Evolutionary conservation across 2,888 invertebrate species (phyloP).

Genomic region (Brachyptera risi): DNA sequence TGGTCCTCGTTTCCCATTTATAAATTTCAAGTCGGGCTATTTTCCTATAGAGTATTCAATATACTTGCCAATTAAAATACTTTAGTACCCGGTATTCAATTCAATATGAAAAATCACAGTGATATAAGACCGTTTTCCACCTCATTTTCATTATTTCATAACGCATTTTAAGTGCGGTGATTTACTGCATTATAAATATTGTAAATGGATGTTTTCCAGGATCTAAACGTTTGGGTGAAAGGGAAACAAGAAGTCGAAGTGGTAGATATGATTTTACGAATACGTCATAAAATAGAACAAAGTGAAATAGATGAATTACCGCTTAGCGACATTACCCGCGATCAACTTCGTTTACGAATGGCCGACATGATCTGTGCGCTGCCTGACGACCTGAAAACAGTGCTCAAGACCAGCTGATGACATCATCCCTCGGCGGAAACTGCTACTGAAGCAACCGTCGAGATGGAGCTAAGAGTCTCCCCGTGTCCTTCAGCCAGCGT

Average conservation of each 20-base stretch:
- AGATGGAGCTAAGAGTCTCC: not conserved
- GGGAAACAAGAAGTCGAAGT: constrained; percentile 95
- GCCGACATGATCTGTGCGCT: constrained; percentile 77
- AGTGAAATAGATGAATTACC: constrained; percentile 54
- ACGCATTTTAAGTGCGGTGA: too few species aligned
- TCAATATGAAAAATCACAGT: too few species aligned
- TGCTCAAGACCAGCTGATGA: constrained; percentile 49
- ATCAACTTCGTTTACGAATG: constrained; percentile 54
- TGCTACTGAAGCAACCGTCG: not conserved
- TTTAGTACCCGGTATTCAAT: too few species aligned
- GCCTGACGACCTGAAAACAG: constrained; percentile 82
- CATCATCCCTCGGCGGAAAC: not conserved
- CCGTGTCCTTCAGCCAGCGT: not conserved
- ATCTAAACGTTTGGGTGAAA: constrained; percentile 84
- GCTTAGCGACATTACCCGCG: constrained; percentile 51
- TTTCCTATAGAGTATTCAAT: too few species aligned
- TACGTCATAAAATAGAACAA: constrained; percentile 81
- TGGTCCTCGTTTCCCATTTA: too few species aligned
- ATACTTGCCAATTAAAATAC: too few species aligned
- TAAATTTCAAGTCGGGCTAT: too few species aligned
- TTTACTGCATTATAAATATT: too few species aligned
- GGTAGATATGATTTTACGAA: constrained; percentile 92
- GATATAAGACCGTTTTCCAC: too few species aligned
- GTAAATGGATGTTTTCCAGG: constrained; percentile 58
- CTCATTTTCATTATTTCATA: too few species aligned